A percentile compares a stretch with the other conserved stretches of the same genome.
phyloP scores from a whole-genome alignment of 2,113 vertebrate species.

The Mustela lutreola region DNA sequence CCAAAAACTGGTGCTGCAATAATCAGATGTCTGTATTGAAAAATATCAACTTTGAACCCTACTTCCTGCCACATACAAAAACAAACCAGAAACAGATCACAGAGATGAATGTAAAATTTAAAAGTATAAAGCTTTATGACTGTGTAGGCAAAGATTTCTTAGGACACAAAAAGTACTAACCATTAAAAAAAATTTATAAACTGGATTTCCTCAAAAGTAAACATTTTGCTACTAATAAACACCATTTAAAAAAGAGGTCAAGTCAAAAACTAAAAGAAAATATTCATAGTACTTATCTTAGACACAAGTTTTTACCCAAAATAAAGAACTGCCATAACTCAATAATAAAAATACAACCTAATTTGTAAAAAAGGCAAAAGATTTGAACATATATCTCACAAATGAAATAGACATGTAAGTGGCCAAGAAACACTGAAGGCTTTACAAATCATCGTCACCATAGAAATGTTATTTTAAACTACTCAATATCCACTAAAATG shows the following conservation, averaged over 20 bases:
- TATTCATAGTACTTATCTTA: not conserved
- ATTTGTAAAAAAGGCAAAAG: constrained; percentile 37
- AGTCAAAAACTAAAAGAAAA: not conserved
- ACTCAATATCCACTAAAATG: not conserved
- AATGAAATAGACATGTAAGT: not conserved
- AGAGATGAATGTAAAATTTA: constrained; percentile 36
- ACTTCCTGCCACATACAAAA: not conserved
- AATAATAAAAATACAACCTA: not conserved
- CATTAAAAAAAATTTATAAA: not conserved
- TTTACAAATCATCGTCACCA: not conserved
- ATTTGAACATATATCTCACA: not conserved
- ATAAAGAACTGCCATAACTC: not conserved
- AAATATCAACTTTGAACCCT: not conserved
- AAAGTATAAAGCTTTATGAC: not conserved
- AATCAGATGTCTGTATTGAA: not conserved
- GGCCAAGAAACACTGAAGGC: not conserved
- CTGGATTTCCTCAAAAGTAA: not conserved
- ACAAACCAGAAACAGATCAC: constrained; percentile 6
- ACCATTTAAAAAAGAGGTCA: not conserved
- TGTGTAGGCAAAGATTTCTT: not conserved
- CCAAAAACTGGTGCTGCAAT: not conserved
- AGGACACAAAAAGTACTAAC: not conserved
- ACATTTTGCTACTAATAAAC: not conserved
- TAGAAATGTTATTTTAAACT: not conserved
- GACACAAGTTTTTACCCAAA: not conserved